Evolutionary conservation across 2,113 vertebrate species (phyloP).

Genomic region (Acanthochromis polyacanthus): DNA sequence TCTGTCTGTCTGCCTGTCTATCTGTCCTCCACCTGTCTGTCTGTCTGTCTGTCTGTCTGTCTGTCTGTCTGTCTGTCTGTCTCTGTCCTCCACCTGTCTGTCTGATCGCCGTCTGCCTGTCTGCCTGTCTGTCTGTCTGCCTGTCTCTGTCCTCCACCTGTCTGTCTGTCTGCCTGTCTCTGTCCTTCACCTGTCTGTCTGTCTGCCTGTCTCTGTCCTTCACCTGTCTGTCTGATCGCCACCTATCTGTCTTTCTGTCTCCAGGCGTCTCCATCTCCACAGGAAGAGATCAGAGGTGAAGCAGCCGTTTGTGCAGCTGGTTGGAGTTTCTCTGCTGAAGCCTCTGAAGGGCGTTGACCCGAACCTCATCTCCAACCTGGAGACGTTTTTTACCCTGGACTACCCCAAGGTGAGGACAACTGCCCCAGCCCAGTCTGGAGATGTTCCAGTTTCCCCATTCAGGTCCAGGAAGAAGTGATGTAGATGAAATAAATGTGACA

Average conservation of each 20-base stretch:
- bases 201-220: too few relatives aligned
- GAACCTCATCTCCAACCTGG: constrained; percentile 96
- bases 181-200: too few relatives aligned
- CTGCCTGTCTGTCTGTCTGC: too few relatives aligned
- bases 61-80: not conserved
- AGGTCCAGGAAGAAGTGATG: too few relatives aligned
- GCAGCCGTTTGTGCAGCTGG: constrained; percentile 91
- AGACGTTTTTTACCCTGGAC: constrained; percentile 98
- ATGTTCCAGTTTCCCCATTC: too few relatives aligned
- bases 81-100: too few relatives aligned
- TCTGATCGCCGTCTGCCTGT: too few relatives aligned
- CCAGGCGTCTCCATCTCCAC: constrained; percentile 93
- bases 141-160: too few relatives aligned
- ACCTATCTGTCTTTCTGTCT: not conserved
- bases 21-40: too few relatives aligned
- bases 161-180: too few relatives aligned
- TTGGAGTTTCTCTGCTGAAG: constrained; percentile 95
- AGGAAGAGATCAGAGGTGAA: constrained; percentile 92
- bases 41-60: not conserved
- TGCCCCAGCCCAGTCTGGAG: not conserved
- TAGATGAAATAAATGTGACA: too few relatives aligned
- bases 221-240: constrained; percentile 14
- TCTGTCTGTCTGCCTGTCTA: too few relatives aligned
- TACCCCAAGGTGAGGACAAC: constrained; percentile 82
- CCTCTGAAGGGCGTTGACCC: constrained; percentile 96